Conservation (phyloP, 1,140 invertebrate species). For the Eurosta solidaginis region DNA sequence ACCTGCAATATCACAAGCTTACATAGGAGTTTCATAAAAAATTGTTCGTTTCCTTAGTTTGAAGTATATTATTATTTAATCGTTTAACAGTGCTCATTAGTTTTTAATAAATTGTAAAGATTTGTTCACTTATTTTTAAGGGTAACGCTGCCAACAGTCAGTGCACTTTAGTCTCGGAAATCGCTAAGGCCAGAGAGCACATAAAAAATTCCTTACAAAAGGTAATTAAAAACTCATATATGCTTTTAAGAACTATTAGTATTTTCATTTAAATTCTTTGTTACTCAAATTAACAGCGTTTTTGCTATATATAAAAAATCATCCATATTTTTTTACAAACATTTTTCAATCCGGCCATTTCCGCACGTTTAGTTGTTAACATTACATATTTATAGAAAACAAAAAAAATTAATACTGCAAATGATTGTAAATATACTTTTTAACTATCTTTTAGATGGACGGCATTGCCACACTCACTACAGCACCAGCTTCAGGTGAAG, state of each 20-base stretch:
- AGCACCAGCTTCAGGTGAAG: slow-evolving; percentile 59
- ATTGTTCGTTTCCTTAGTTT: no score
- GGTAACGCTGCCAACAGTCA: slow-evolving; percentile 40
- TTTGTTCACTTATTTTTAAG: slow-evolving; percentile 39
- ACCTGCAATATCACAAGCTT: no score
- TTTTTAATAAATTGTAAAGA: background rate
- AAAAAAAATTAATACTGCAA: background rate
- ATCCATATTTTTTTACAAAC: background rate
- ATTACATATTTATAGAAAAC: background rate
- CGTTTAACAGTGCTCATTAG: background rate
- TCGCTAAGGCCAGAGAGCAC: slow-evolving; percentile 70
- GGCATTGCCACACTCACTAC: slow-evolving; percentile 58
- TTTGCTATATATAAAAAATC: background rate
- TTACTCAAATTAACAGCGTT: no score
- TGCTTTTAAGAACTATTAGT: background rate
- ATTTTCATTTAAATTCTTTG: background rate
- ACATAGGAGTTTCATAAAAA: no score
- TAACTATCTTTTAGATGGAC: slow-evolving; percentile 62
- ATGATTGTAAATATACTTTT: background rate
- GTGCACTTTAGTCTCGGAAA: slow-evolving; percentile 67
- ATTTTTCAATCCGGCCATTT: no score
- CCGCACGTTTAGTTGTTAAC: no score
- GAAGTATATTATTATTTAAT: background rate
- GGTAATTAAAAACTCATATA: slow-evolving; percentile 62
- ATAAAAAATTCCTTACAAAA: slow-evolving; percentile 70